Percentiles rank a stretch among this genome's conserved stretches.
phyloP scores from a whole-genome alignment of 2,113 vertebrate genomes.

The Gavialis gangeticus region DNA sequence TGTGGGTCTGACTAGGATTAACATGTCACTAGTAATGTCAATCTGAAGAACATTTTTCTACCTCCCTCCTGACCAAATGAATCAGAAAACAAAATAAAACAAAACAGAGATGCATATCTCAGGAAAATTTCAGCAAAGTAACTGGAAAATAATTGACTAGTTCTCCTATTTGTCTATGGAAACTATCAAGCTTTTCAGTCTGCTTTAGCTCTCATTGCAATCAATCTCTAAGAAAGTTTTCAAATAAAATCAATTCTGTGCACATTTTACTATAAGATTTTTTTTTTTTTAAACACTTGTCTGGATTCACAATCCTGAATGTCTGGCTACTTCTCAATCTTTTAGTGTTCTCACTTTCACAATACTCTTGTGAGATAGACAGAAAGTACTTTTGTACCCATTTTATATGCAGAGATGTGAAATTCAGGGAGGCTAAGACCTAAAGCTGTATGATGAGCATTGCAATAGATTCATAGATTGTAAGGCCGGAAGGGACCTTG shows the following conservation, averaged over 20 bases:
- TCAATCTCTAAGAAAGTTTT: neutral
- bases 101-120: neutral
- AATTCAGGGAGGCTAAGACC: neutral
- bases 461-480: neutral
- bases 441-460: neutral
- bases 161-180: neutral
- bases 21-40: neutral
- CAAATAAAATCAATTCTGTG: neutral
- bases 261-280: neutral
- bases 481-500: neutral
- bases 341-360: neutral
- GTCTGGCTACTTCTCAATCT: neutral
- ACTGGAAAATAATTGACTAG: neutral
- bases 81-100: neutral
- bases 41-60: neutral
- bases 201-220: neutral
- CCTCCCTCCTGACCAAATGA: neutral
- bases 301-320: neutral
- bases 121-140: neutral
- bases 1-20: slow-evolving; percentile 21
- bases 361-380: neutral
- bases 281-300: neutral
- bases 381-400: neutral
- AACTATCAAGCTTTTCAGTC: neutral
- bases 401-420: neutral